Conservation (phyloP, 2,797 vertebrate genomes). For the Anolis apletophallus region DNA sequence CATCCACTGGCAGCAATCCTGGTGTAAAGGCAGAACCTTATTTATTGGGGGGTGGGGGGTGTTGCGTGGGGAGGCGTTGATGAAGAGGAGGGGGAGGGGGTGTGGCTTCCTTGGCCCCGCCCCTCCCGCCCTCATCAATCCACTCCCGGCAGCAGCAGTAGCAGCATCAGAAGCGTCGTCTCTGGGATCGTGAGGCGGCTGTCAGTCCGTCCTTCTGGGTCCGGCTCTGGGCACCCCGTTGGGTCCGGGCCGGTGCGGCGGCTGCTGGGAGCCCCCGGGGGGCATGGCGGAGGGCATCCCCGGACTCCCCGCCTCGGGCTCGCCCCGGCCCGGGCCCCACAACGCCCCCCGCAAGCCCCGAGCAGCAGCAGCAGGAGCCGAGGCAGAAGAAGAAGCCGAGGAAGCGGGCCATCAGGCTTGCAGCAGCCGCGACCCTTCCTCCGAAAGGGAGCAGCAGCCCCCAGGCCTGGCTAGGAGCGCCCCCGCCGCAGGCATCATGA, state of each 20-base stretch:
- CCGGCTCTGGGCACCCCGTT: constrained; percentile 45
- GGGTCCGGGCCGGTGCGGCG: constrained; percentile 54
- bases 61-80: not conserved
- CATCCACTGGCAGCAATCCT: too few relatives aligned
- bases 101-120: constrained; percentile 24
- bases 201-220: not conserved
- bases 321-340: constrained; percentile 44
- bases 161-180: not conserved
- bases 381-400: not conserved
- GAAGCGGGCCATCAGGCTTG: constrained; percentile 57
- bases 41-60: too few relatives aligned
- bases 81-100: not conserved
- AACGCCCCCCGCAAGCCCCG: not conserved
- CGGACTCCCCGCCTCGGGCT: constrained; percentile 19
- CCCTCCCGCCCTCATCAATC: not conserved
- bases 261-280: constrained; percentile 51
- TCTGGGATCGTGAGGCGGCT: too few relatives aligned
- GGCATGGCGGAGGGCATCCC: constrained; percentile 65
- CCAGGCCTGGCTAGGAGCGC: constrained; percentile 41
- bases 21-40: too few relatives aligned
- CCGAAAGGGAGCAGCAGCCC: constrained; percentile 60
- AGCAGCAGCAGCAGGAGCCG: not conserved
- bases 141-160: not conserved
- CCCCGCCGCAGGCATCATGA: constrained; percentile 72
- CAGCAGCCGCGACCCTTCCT: constrained; percentile 73